Base-by-base conservation (phyloP, 2,113 vertebrate species). In the Pimephales promelas region DNA sequence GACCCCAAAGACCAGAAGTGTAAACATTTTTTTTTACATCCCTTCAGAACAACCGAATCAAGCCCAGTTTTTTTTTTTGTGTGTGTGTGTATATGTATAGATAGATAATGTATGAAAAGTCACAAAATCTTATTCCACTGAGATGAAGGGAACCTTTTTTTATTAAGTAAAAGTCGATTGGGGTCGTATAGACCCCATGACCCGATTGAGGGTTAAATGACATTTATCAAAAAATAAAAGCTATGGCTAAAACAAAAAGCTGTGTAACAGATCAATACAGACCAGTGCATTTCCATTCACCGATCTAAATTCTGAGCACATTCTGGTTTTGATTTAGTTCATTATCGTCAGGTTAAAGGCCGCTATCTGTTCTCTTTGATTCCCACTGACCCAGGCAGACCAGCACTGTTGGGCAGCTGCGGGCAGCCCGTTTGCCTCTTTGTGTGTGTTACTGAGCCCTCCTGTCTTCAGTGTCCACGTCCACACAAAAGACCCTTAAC, bases 401-500 rank as follows among this genome's bases (percentile, higher is more conserved):
- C 49, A n/a, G 34, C 31, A 16, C 54, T 76, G 49, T 75, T 88
- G 87, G 62, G 83, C 79, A 85, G 88, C 74, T 88, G 85, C 16
- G 34, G 86, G 61, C 79, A 88, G 89, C 81, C 81, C 70, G 88
- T 86, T 83, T 83, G 36, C 16, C 86, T 59, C 74, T 93, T 90
- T 94, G 91, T 94, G 91, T 87, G 87, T 90, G 89, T 92, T 91
- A 93, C 92, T 83, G 88, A 86, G 90, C 88, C 77, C 85, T 91
- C 89, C 89, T 91, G 88, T 92, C 91, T 89, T 89, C 89, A 85
- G 62, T 64, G 70, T 88, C 92, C 90, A 77, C 91, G 89, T 93
- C 93, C 81, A 85, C 89, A 93, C 94, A 95, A 92, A 92, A 89
- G 91, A 88, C 87, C 88, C 89, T 81, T 94, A 96, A 96, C 92